Conservation (phyloP, 2,888 invertebrate genomes). For the Argyra leucocephala region DNA sequence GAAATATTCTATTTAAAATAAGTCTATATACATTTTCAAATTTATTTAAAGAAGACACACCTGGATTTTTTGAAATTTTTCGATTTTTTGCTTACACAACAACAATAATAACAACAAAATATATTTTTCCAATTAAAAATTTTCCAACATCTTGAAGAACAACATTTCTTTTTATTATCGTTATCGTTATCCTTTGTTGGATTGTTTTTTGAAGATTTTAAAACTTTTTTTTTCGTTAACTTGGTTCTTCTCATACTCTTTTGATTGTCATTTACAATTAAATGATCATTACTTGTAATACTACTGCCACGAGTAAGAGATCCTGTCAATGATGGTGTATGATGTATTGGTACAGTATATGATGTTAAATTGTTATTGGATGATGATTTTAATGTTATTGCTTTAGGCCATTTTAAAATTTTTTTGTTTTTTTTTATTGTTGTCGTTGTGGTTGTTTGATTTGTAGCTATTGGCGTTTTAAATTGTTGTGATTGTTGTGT, state of each 20-base stretch:
- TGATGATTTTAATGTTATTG: neutral
- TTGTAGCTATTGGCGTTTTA: neutral
- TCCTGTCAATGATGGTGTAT: neutral
- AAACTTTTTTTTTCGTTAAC: neutral
- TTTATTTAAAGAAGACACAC: too few relatives aligned
- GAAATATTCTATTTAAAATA: too few relatives aligned
- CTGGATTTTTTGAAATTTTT: neutral
- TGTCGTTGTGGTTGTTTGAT: conserved; percentile 3
- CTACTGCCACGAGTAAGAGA: conserved; percentile 8
- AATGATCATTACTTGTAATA: conserved; percentile 10
- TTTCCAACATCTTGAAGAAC: neutral
- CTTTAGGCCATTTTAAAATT: neutral
- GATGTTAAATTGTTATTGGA: neutral
- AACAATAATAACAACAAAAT: neutral
- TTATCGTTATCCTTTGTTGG: neutral
- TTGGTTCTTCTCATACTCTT: neutral
- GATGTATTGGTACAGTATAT: neutral
- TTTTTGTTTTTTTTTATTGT: neutral
- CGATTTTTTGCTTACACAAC: neutral
- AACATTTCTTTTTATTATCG: neutral
- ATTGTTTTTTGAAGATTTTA: neutral
- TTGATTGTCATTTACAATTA: conserved; percentile 7
- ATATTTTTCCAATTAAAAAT: neutral
- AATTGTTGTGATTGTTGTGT: too few relatives aligned
- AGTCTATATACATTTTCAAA: too few relatives aligned